Evolutionary conservation across 1,140 invertebrate genomes (phyloP), one percentile per base, ranked within the genome.

Genomic region (Thaumetopoea pityocampa): DNA sequence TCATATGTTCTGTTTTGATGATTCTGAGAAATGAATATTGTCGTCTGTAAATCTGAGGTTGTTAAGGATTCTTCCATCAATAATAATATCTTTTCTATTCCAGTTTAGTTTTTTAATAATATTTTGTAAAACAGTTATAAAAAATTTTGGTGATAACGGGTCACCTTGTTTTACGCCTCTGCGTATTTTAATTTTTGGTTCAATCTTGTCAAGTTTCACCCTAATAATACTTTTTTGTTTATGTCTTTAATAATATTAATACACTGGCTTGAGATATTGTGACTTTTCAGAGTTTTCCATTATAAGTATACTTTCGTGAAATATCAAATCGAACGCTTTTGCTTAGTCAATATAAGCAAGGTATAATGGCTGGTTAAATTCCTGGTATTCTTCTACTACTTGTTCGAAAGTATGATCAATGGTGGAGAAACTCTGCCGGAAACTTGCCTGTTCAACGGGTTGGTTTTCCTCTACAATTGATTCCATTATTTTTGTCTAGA

Each of bases 131-230:
- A 51, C 40, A 3, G 44, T 12, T 34, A 51, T 49, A 15, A 57
- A 57, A 6, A 51, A 18, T 19, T 27, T 45, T 18, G 48, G 44
- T 19, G 48, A 57, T n/a, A 51, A 15, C 1, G 48, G 54, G 10
- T 57, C 44, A 11, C 45, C 41, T 30, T 56, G 53, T 40, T 37
- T 57, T 7, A 57, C 41, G 5, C 49, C 54, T 49, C 48, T 45
- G 10, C 16, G 9, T 18, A 52, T 51, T 3, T 35, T n/a, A 19
- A 51, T 20, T 16, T 16, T 14, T 7, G 41, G 41, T n/a, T 47
- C 47, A 5, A 36, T 0, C 26, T 12, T 43, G 4, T 56, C 47
- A 6, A 56, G 8, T 41, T 48, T 51, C 7, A 56, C 30, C 5
- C 34, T 7, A 6, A 33, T 33, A 40, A 15, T 36, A 15, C 29